Evolutionary conservation across 2,797 vertebrate species (phyloP), one percentile per base, ranked within the genome.

Genomic region (Pseudochaenichthys georgianus): DNA sequence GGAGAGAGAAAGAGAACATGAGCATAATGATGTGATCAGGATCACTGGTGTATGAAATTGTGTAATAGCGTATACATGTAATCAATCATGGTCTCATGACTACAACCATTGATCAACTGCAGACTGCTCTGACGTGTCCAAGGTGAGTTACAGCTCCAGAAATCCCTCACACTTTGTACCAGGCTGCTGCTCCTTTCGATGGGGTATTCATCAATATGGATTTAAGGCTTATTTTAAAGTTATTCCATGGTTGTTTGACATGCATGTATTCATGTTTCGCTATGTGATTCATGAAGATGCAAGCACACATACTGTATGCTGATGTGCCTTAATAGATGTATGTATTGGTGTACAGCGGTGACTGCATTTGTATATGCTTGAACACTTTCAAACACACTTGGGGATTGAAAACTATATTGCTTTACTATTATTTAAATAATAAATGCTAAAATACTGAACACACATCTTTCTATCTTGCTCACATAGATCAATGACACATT

Each of bases 71-170:
- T 73, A 67, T 84, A 80, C 69, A 82, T 59, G 66, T 70, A 61
- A 86, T 88, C 68, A 63, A 68, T 89, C 84, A 80, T 66, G 34
- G 74, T 84, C 58, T 66, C 38, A 8, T 75, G 81, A 79, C 74
- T 67, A 13, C 70, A 77, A 31, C 72, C 69, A 86, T 90, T 84
- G 82, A 55, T 89, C 87, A 83, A 59, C 47, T 47, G 46, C 53
- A 41, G 69, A 31, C 70, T 73, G 38, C 31, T 70, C 19, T 50
- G 57, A 69, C 13, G 0, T 50, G 61, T 81, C 70, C 52, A 71
- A 67, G 64, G 73, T 77, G 10, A 51, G 34, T 55, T 60, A 58
- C 13, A 66, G 60, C 60, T 73, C 23, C 41, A 64, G 59, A 75
- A 71, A 79, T 21, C 31, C 19, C 43, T 66, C 45, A 77, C 64